Conservation (phyloP, 2,113 vertebrate genomes). For the Blennius ocellaris region DNA sequence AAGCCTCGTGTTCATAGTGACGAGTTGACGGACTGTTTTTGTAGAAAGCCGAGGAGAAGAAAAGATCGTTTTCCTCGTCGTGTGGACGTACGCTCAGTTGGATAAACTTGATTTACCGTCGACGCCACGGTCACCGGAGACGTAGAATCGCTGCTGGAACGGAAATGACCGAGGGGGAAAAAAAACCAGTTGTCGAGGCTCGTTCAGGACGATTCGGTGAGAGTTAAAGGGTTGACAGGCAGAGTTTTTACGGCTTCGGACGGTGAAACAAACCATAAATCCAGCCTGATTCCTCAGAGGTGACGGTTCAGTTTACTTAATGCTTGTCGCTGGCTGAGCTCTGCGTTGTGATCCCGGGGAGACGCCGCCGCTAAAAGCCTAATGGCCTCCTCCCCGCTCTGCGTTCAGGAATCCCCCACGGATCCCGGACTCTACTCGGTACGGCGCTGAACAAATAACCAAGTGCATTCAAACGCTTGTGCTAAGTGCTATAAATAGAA, state of each 20-base stretch:
- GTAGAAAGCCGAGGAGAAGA: too few relatives aligned
- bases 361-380: slow-evolving; percentile 39
- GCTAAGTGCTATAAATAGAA: not conserved
- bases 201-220: not conserved
- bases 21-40: too few relatives aligned
- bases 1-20: too few relatives aligned
- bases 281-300: slow-evolving; percentile 16
- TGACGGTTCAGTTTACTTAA: slow-evolving; percentile 48
- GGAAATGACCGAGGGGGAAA: too few relatives aligned
- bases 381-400: slow-evolving; percentile 47
- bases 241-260: too few relatives aligned
- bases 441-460: slow-evolving; percentile 12
- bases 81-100: too few relatives aligned
- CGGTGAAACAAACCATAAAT: slow-evolving; percentile 1
- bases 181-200: too few relatives aligned
- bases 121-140: too few relatives aligned
- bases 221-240: not conserved
- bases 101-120: too few relatives aligned
- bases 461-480: slow-evolving; percentile 9
- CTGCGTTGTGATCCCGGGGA: slow-evolving; percentile 36
- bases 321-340: slow-evolving; percentile 37
- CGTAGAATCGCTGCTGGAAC: too few relatives aligned
- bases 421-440: slow-evolving; percentile 24
- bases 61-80: too few relatives aligned
- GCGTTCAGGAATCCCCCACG: slow-evolving; percentile 36